phyloP scores from a whole-genome alignment of 2,113 vertebrate genomes.

The Leptobrachium leishanense region DNA sequence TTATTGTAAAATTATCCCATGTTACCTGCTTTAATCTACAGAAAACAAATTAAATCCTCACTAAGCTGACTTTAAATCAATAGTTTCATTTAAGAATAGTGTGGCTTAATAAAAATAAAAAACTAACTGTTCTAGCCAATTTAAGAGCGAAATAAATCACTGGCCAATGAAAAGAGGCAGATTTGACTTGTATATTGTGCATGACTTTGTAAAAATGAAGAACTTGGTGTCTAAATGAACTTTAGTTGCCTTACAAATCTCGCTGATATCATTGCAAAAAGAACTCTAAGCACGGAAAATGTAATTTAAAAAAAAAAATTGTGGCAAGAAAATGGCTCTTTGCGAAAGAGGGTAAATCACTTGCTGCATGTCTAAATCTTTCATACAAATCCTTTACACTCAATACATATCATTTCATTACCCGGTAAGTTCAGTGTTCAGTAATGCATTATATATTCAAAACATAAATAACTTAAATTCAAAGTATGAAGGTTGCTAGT shows the following conservation, averaged over 20 bases:
- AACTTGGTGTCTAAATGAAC: conserved; percentile 77
- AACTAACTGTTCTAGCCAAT: conserved; percentile 95
- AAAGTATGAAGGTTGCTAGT: neutral
- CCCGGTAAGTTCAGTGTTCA: neutral
- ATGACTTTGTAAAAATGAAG: conserved; percentile 67
- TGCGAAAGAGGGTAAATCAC: neutral
- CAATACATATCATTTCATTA: conserved; percentile 9
- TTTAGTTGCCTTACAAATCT: conserved; percentile 70
- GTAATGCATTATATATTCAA: neutral
- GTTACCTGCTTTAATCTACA: conserved; percentile 96
- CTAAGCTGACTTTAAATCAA: conserved; percentile 98
- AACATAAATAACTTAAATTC: neutral
- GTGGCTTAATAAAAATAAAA: conserved; percentile 99
- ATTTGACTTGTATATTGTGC: conserved; percentile 97
- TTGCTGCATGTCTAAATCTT: conserved; percentile 9
- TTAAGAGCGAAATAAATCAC: conserved; percentile 97
- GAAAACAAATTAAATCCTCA: conserved; percentile 99
- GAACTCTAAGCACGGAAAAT: conserved; percentile 29
- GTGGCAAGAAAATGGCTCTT: conserved; percentile 20
- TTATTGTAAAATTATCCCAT: conserved; percentile 93
- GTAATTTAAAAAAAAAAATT: conserved; percentile 40
- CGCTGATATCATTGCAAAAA: conserved; percentile 71
- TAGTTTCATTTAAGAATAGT: conserved; percentile 97
- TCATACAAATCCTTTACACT: neutral
- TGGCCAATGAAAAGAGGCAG: conserved; percentile 86